A percentile compares a stretch with the other conserved stretches of the same genome.
These are phyloP conservation scores for Hirtodrosophila histrioides DNA, from an alignment of 2,888 invertebrate genomes.

Conservation along the genomic window DNA sequence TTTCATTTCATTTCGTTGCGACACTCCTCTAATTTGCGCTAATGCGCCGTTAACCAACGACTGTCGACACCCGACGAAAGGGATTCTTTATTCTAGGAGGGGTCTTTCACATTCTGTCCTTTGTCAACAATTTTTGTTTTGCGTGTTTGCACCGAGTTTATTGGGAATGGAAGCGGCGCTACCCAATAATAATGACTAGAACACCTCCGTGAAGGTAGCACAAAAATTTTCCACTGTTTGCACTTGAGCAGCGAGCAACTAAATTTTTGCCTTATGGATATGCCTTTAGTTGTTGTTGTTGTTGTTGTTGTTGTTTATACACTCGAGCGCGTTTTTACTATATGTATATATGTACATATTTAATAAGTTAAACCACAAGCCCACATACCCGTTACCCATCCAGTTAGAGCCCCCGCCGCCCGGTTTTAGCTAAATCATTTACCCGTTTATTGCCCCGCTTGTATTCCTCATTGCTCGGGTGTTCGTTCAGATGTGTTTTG, in stretches of 20 bases:
- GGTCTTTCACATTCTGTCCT: slow-evolving; percentile 4
- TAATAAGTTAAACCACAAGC: slow-evolving; percentile 36
- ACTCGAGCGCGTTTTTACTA: slow-evolving; percentile 49
- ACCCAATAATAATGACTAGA: slow-evolving; percentile 3
- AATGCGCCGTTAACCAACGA: slow-evolving; percentile 40
- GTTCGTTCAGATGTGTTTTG: background rate
- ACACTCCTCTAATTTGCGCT: slow-evolving; percentile 62
- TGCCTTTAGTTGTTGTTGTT: slow-evolving; percentile 11
- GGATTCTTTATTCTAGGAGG: no score
- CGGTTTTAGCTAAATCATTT: background rate
- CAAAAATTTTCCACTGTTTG: slow-evolving; percentile 61
- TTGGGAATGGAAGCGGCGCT: slow-evolving; percentile 23
- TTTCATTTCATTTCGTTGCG: slow-evolving; percentile 21
- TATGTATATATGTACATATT: slow-evolving; percentile 60
- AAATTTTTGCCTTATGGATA: slow-evolving; percentile 24
- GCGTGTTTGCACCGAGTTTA: slow-evolving; percentile 26
- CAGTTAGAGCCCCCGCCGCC: no score
- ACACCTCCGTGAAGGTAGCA: slow-evolving; percentile 21
- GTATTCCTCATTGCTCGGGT: background rate
- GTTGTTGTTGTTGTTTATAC: slow-evolving; percentile 32
- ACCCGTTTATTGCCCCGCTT: background rate
- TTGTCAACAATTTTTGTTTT: slow-evolving; percentile 38
- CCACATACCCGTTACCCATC: no score
- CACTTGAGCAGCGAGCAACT: slow-evolving; percentile 34
- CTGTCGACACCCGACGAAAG: no score